phyloP scores from a whole-genome alignment of 2,113 vertebrate genomes.

The Suricata suricatta region DNA sequence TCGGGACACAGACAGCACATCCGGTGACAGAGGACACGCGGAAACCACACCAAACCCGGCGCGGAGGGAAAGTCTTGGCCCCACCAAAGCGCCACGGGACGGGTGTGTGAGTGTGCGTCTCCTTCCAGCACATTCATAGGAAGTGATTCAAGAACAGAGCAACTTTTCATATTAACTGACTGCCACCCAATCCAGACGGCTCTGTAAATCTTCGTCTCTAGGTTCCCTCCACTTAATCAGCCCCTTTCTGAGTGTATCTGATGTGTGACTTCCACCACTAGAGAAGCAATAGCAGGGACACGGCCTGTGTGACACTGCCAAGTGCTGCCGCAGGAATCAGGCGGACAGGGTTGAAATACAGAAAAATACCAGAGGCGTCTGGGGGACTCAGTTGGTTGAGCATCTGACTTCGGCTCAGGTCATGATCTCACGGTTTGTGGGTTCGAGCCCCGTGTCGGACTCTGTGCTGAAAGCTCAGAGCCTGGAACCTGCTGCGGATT shows the following conservation, averaged over 20 bases:
- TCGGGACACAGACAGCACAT: rapidly evolving
- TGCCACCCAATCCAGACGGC: not conserved
- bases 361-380: not conserved
- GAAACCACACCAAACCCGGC: not conserved
- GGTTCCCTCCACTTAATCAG: not conserved
- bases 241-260: rapidly evolving
- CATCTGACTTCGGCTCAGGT: too few species aligned
- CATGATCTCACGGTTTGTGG: too few species aligned
- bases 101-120: not conserved
- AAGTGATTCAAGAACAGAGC: not conserved
- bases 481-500: too few species aligned
- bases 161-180: not conserved
- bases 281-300: too few species aligned
- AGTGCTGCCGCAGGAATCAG: rapidly evolving
- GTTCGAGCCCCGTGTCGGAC: too few species aligned
- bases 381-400: too few species aligned
- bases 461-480: too few species aligned
- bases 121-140: not conserved
- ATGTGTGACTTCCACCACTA: not conserved
- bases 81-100: not conserved
- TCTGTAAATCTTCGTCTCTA: not conserved
- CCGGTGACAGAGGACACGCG: rapidly evolving
- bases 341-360: not conserved
- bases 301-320: rapidly evolving
- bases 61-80: not conserved